Evolutionary conservation across 1,140 invertebrate genomes (phyloP), one percentile per base, ranked within the genome.

Genomic region (Phymastichus coffea): DNA sequence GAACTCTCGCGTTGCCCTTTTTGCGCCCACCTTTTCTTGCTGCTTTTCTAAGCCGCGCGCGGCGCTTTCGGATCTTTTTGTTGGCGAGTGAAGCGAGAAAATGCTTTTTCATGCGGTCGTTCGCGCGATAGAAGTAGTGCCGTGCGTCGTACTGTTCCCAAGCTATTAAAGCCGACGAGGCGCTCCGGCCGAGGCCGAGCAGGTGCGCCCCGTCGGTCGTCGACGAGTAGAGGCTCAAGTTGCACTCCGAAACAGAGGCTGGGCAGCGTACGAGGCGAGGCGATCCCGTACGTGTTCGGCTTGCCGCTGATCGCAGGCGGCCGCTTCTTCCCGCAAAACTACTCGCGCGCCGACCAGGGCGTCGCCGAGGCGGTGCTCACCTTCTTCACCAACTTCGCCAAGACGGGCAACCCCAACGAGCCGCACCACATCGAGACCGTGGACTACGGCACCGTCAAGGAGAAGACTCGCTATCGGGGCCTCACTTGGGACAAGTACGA

Each of bases 231-330:
- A n/a, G n/a, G n/a, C n/a, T n/a, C n/a, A n/a, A n/a, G n/a, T n/a
- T n/a, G n/a, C n/a, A n/a, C 64, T 68, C 46, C 67, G 66, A 79
- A 79, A 4, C 79, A 92, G 86, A 80, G 88, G 17, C 72, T 92
- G 30, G 92, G 92, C 0, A 91, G 90, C 66, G 86, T 95, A 0
- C 84, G 90, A 22, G 91, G 93, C 7, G 93, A 96, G 71, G 92
- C 93, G 43, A 77, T 96, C 33, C 82, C 90, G 1, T 96, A 95
- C 75, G 85, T 95, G 49, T 87, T 96, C 63, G 94, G 93, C 0
- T 85, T 92, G 37, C 93, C 94, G 0, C 74, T 96, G 43, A 88
- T 94, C 22, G 86, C 85, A 2, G 89, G 83, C 20, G 75, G 81
- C 55, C 80, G 83, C 10, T 81, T 81, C 61, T 84, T 86, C 53